phyloP scores from a whole-genome alignment of 2,888 invertebrate genomes.

The Schizaphis graminum region DNA sequence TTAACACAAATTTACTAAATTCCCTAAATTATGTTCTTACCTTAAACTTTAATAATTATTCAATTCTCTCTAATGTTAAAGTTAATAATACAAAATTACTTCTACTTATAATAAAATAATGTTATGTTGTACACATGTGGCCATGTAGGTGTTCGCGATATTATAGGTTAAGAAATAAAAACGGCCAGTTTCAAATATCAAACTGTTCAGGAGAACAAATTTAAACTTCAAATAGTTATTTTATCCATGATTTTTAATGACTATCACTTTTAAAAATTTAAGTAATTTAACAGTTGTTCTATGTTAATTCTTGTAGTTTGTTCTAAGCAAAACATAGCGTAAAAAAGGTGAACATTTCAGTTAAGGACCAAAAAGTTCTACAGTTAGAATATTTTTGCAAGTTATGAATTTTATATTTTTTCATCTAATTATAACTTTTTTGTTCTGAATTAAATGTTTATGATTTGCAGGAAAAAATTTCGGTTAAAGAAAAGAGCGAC shows the following conservation, averaged over 20 bases:
- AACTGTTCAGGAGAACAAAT: neutral
- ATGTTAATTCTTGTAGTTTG: neutral
- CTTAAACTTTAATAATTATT: neutral
- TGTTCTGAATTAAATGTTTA: neutral
- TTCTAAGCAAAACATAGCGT: neutral
- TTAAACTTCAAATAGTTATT: neutral
- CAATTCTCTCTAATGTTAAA: neutral
- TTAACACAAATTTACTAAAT: neutral
- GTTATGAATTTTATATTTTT: neutral
- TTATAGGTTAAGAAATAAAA: neutral
- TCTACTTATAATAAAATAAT: neutral
- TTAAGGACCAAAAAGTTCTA: neutral
- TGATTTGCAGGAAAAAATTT: neutral
- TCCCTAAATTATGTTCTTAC: neutral
- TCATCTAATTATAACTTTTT: neutral
- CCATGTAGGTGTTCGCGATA: neutral
- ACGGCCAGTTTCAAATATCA: neutral
- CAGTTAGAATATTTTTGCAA: neutral
- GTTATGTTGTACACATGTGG: neutral
- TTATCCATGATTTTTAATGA: neutral
- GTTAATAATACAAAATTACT: neutral
- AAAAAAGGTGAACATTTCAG: neutral
- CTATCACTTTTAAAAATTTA: neutral
- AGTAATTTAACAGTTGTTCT: neutral
- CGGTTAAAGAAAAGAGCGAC: neutral